Evolutionary conservation across 2,888 invertebrate species (phyloP).

Genomic region (Aricia artaxerxes): DNA sequence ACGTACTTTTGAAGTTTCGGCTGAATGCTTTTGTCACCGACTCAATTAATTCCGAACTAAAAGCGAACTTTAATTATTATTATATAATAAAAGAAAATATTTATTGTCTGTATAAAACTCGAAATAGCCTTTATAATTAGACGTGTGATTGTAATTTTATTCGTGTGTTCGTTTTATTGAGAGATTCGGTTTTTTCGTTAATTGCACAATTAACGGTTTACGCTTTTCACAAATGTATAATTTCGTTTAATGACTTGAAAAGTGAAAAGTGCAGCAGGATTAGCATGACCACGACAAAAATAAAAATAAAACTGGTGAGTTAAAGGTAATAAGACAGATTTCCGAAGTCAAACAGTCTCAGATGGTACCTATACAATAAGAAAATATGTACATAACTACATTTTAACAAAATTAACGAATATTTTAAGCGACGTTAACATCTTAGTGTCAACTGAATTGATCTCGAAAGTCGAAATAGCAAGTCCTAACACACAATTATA

Average conservation of each 20-base stretch:
- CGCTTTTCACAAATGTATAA: background rate
- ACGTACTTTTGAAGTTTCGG: conserved; percentile 29
- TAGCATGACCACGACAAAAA: background rate
- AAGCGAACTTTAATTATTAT: conserved; percentile 31
- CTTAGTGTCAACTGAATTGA: background rate
- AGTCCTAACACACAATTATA: background rate
- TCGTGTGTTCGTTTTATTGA: conserved; percentile 23
- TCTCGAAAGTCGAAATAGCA: background rate
- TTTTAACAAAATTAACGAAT: background rate
- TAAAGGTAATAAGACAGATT: no score
- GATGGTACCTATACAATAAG: no score
- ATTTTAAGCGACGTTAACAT: background rate
- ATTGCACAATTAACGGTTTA: conserved; percentile 7
- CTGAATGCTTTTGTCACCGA: conserved; percentile 23
- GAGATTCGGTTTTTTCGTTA: conserved; percentile 4
- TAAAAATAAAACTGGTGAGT: background rate
- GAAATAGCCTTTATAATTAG: conserved; percentile 29
- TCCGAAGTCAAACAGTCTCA: no score
- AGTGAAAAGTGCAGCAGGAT: background rate
- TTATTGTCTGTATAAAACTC: conserved; percentile 32
- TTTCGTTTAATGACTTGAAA: background rate
- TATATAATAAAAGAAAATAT: conserved; percentile 32
- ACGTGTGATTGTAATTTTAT: conserved; percentile 33
- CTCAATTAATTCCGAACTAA: conserved; percentile 33
- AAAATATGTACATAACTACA: no score